A percentile compares a stretch with the other conserved stretches of the same genome.
Evolutionary conservation across 2,888 invertebrate genomes (phyloP).

Genomic region (Harpalus rufipes): DNA sequence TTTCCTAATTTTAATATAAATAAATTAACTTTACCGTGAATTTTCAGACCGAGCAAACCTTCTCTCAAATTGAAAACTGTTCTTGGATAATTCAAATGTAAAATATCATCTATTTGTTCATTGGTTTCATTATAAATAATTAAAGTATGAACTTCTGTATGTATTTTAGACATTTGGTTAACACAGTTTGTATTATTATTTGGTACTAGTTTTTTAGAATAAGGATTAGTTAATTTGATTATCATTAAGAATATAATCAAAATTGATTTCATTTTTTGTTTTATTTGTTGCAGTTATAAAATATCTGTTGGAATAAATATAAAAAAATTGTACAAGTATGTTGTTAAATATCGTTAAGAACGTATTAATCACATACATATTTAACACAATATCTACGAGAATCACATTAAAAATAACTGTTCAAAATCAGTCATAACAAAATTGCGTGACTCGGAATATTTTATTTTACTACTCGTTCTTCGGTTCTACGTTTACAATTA

Average conservation of each 20-base stretch:
- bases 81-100: background rate
- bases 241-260: constrained; percentile 15
- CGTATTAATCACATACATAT: constrained; percentile 1
- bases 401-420: too few species aligned
- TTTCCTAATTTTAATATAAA: constrained; percentile 15
- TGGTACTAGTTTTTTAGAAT: constrained; percentile 15
- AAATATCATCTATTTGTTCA: constrained; percentile 7
- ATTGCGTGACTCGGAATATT: constrained; percentile 4
- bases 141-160: constrained; percentile 14
- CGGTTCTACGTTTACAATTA: constrained; percentile 6
- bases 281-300: background rate
- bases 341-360: background rate
- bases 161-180: constrained; percentile 25
- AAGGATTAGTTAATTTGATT: constrained; percentile 1
- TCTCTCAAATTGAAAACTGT: constrained; percentile 7
- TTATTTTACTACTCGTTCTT: background rate
- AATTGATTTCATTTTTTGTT: background rate
- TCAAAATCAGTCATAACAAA: constrained; percentile 7
- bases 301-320: background rate
- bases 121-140: constrained; percentile 31
- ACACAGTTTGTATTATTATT: background rate
- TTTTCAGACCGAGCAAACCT: background rate
- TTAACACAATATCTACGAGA: background rate
- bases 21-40: constrained; percentile 8
- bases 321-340: background rate